phyloP scores from a whole-genome alignment of 2,113 vertebrate species.

The Paramormyrops kingsleyae region DNA sequence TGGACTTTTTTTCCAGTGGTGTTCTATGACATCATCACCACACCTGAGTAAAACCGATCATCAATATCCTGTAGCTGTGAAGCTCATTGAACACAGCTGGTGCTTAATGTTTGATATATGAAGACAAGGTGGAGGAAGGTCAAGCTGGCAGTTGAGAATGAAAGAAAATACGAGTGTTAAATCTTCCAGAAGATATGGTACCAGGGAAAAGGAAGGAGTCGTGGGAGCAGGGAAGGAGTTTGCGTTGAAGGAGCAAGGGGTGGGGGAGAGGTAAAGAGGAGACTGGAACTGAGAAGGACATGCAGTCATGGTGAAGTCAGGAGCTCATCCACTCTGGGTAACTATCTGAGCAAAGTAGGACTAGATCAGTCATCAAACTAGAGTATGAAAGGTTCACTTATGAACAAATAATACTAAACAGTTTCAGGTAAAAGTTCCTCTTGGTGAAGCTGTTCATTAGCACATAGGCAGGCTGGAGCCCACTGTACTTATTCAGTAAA shows the following conservation, averaged over 20 bases:
- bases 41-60: not conserved
- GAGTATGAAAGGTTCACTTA: not conserved
- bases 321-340: slow-evolving; percentile 7
- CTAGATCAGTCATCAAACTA: not conserved
- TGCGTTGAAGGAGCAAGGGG: not conserved
- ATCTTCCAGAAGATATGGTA: not conserved
- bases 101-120: not conserved
- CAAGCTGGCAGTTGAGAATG: not conserved
- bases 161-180: not conserved
- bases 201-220: not conserved
- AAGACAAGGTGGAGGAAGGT: not conserved
- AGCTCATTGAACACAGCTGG: not conserved
- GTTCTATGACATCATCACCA: not conserved
- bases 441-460: not conserved
- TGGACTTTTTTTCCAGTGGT: not conserved
- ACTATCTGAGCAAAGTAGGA: slow-evolving; percentile 9
- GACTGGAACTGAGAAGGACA: not conserved
- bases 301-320: not conserved
- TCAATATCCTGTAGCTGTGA: not conserved
- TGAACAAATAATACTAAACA: not conserved
- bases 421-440: not conserved
- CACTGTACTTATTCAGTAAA: slow-evolving; percentile 42
- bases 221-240: not conserved
- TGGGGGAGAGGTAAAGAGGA: not conserved
- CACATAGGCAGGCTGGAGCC: slow-evolving; percentile 29